Evolutionary conservation across 2,797 vertebrate species (phyloP).

Genomic region (Gymnodraco acuticeps): DNA sequence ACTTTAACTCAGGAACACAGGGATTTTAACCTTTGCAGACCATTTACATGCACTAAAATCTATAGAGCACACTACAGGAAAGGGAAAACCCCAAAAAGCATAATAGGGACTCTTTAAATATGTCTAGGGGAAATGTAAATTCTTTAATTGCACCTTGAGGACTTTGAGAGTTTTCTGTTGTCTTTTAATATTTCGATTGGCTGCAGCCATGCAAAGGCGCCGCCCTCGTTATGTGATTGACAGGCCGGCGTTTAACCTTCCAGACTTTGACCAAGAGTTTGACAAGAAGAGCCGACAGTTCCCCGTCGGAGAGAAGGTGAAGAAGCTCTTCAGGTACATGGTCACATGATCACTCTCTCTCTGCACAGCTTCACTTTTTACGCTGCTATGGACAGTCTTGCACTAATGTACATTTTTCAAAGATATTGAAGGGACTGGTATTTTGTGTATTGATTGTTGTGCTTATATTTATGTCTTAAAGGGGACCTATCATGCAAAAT

Average conservation of each 20-base stretch:
- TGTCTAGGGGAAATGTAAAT: background rate
- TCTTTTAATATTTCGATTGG: background rate
- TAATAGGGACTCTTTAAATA: too few species aligned
- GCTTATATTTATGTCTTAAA: too few species aligned
- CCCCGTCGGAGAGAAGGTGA: conserved; percentile 88
- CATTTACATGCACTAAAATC: too few species aligned
- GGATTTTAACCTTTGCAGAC: too few species aligned
- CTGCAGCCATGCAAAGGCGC: conserved; percentile 65
- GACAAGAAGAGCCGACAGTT: conserved; percentile 91
- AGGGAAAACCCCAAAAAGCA: too few species aligned
- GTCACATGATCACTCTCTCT: conserved; percentile 8
- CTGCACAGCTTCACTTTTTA: conserved; percentile 9
- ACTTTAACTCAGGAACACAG: too few species aligned
- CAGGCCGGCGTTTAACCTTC: conserved; percentile 86
- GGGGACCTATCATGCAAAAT: too few species aligned
- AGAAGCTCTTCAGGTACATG: conserved; percentile 91
- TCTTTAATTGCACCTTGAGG: background rate
- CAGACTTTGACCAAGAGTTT: conserved; percentile 91
- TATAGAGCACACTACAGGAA: too few species aligned
- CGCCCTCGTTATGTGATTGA: conserved; percentile 88
- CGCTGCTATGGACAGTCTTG: too few species aligned
- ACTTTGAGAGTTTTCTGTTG: background rate
- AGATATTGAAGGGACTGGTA: too few species aligned
- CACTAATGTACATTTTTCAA: too few species aligned
- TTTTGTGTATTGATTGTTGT: too few species aligned